Evolutionary conservation across 35 echinoderm and acorn worm species (phyloP), one percentile per base, ranked within the genome.

Genomic region (Heliocidaris tuberculata): DNA sequence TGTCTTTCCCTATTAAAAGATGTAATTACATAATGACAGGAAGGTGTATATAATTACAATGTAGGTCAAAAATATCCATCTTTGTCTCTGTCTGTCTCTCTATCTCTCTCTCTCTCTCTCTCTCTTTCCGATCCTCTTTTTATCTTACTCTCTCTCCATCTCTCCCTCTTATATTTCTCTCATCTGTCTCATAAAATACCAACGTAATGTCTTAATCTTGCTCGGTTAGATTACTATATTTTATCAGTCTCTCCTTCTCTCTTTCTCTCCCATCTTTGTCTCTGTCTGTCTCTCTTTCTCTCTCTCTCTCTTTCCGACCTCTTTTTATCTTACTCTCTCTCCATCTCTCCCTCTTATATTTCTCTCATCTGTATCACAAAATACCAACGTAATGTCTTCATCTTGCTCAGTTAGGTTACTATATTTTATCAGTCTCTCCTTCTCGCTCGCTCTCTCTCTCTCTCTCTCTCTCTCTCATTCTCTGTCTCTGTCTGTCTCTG

Each of bases 21-120:
- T 24, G 65, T 78, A 78, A 78, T 78, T 78, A 78, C 65, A 78
- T 78, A 78, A 78, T 78, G 65, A 78, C 65, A 78, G 17, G 65
- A 78, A 78, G 65, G 65, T 78, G 15, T 78, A 24, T n/a, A n/a
- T n/a, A n/a, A n/a, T 78, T 78, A 78, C 65, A 5, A 78, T 78
- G 65, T 78, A 78, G 65, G 65, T 78, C 21, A 19, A 78, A 42
- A 42, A n/a, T 78, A 17, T 78, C 65, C 17, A 42, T 42, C 16
- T 70, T 16, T 70, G 1, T 70, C 16, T 21, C 60, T 78, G 4
- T 70, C 60, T 27, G 2, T 70, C 60, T 71, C 16, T 71, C 60
- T 6, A 16, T 19, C 17, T 70, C 60, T 70, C 0, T 70, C 60
- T 70, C 60, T 70, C 60, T 70, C 16, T 70, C 35, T 42, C 35